Evolutionary conservation across 2,113 vertebrate genomes (phyloP).

Genomic region (Pituophis catenifer): DNA sequence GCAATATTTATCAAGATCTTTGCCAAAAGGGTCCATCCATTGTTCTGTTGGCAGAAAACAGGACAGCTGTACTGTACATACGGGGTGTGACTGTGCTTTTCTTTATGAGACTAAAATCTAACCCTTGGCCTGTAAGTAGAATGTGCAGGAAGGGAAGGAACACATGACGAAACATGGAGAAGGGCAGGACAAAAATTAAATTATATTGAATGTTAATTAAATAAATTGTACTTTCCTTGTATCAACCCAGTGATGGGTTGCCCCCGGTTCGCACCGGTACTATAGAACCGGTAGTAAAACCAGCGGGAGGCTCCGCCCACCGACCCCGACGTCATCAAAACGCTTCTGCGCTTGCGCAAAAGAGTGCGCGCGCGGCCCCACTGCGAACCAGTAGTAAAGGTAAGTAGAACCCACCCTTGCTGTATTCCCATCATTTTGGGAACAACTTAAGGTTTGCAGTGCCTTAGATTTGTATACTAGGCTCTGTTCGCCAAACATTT

Average conservation of each 20-base stretch:
- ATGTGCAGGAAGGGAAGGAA: background rate
- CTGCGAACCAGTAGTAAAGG: too few species aligned
- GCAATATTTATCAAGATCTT: background rate
- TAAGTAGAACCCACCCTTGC: background rate
- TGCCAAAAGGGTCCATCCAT: background rate
- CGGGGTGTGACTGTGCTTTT: background rate
- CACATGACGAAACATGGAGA: background rate
- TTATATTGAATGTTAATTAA: background rate
- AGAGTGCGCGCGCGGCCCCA: too few species aligned
- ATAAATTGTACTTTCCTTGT: background rate
- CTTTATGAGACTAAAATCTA: background rate
- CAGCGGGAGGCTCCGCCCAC: too few species aligned
- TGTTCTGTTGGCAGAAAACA: background rate
- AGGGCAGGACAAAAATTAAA: background rate
- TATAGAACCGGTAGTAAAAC: too few species aligned
- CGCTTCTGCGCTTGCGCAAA: too few species aligned
- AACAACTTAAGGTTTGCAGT: background rate
- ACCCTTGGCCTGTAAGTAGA: background rate
- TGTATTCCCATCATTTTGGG: background rate
- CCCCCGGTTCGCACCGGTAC: too few species aligned
- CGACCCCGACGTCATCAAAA: too few species aligned
- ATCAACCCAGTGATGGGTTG: background rate
- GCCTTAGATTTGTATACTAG: background rate
- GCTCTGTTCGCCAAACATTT: background rate
- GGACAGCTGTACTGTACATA: background rate